Percentiles rank a stretch among this genome's conserved stretches.
Evolutionary conservation across 1,140 invertebrate genomes (phyloP).

Genomic region (Cryptotermes secundus): DNA sequence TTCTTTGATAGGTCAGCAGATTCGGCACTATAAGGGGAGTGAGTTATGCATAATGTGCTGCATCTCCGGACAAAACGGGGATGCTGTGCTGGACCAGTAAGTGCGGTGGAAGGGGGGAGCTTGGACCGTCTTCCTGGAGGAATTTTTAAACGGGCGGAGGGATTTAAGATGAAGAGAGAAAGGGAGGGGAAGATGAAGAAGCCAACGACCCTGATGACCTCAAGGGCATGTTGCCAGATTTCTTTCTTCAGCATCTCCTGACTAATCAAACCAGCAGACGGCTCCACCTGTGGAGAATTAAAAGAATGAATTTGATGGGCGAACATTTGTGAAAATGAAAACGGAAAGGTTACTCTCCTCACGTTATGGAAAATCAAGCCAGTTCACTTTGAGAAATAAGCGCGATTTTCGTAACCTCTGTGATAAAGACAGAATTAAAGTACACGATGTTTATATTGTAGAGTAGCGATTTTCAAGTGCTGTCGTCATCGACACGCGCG

Average conservation of each 20-base stretch:
- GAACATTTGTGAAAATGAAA: neutral
- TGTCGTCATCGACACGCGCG: too few relatives aligned
- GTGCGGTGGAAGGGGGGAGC: neutral
- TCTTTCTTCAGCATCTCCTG: neutral
- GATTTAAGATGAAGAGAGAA: neutral
- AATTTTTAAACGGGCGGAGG: constrained; percentile 5
- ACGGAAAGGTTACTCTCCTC: neutral
- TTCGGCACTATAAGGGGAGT: neutral
- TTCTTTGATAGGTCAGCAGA: neutral
- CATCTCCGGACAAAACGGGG: neutral
- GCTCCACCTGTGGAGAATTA: neutral
- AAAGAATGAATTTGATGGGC: neutral
- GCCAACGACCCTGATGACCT: constrained; percentile 12
- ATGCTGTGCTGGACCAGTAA: neutral
- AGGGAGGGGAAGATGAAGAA: constrained; percentile 8
- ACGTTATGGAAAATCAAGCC: too few relatives aligned
- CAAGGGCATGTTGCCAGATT: constrained; percentile 18
- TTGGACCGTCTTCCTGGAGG: neutral
- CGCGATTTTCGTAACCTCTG: too few relatives aligned
- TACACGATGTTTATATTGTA: too few relatives aligned
- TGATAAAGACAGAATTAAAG: too few relatives aligned
- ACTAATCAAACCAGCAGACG: neutral
- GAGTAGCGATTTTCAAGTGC: too few relatives aligned
- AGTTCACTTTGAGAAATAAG: too few relatives aligned
- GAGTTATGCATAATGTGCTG: neutral